These are phyloP conservation scores for Pedetes capensis DNA, from an alignment of 2,113 vertebrate genomes.

Conservation along the genomic window DNA sequence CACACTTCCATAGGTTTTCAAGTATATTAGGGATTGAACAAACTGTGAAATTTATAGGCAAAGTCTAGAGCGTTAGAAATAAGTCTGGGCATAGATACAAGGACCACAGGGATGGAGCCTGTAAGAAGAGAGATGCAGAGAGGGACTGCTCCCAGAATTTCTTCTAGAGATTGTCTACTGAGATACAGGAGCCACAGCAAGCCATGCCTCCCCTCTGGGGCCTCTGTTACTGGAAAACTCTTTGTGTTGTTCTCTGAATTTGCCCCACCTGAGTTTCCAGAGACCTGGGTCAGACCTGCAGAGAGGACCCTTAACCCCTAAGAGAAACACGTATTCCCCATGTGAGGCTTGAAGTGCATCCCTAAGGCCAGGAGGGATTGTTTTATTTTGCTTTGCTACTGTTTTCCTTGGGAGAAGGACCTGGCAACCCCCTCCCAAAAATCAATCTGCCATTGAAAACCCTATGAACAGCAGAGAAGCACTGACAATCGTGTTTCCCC, in stretches of 20 bases:
- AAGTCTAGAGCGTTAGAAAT: not conserved
- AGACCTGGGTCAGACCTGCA: not conserved
- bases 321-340: rapidly evolving
- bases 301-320: rapidly evolving
- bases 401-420: not conserved
- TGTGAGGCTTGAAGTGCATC: not conserved
- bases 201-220: not conserved
- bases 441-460: too few relatives aligned
- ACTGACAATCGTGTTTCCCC: too few relatives aligned
- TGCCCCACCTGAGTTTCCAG: not conserved
- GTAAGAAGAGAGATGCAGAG: not conserved
- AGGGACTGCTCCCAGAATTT: not conserved
- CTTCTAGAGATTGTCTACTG: not conserved
- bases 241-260: not conserved
- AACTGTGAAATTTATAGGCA: not conserved
- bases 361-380: not conserved
- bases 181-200: not conserved
- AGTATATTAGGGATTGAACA: not conserved
- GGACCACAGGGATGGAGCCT: not conserved
- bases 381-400: not conserved
- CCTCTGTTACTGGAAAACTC: not conserved
- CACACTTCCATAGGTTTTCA: not conserved
- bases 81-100: not conserved
- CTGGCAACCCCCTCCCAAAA: too few relatives aligned
- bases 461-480: too few relatives aligned